Percentiles rank a stretch among this genome's conserved stretches.
These are phyloP conservation scores for Acropora tenuis DNA, from an alignment of 64 coral and sea anemone genomes.

Conservation along the genomic window DNA sequence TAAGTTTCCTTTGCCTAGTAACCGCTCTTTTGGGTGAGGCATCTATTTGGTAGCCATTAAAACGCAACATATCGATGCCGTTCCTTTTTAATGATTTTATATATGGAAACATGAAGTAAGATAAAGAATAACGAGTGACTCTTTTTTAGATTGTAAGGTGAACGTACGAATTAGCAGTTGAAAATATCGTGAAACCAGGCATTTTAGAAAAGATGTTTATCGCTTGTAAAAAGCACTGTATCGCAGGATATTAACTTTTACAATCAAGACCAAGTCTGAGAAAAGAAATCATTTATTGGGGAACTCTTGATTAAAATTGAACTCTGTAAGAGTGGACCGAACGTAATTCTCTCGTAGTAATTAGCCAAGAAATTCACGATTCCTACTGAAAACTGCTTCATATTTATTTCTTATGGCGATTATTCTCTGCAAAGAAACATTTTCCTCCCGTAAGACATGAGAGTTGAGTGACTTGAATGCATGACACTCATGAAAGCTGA, in stretches of 20 bases:
- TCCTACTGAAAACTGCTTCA: background rate
- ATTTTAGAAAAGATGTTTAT: too few relatives aligned
- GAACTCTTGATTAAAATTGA: background rate
- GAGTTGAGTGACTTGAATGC: background rate
- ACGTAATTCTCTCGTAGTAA: background rate
- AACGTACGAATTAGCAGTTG: background rate
- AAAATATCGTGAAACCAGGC: background rate
- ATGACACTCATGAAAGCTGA: background rate
- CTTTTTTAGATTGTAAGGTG: background rate
- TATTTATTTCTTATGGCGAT: too few relatives aligned
- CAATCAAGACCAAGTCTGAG: background rate
- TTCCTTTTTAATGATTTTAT: too few relatives aligned
- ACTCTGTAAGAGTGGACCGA: background rate
- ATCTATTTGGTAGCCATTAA: too few relatives aligned
- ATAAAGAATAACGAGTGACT: too few relatives aligned
- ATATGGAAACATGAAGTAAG: too few relatives aligned
- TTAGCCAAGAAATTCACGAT: background rate
- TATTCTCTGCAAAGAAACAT: background rate
- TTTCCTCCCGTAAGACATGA: background rate
- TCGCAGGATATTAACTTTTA: background rate
- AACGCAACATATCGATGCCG: too few relatives aligned
- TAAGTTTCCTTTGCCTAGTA: too few relatives aligned
- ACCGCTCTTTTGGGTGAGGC: too few relatives aligned
- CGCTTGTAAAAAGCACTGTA: background rate
- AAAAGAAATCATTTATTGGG: background rate